Conservation (phyloP, 2,888 invertebrate genomes). For the Rotaria macrura region DNA sequence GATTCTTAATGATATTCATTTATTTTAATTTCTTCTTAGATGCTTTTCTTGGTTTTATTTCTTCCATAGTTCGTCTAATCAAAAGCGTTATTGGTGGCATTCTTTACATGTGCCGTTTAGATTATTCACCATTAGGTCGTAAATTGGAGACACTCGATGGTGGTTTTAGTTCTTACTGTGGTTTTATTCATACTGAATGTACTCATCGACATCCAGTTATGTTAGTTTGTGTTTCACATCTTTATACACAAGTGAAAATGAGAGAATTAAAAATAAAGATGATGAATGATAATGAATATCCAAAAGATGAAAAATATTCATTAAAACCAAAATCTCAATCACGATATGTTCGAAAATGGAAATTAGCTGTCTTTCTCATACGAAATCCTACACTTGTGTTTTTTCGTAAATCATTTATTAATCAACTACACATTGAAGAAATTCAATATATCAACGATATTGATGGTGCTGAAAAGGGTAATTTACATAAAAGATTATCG, state of each 20-base stretch:
- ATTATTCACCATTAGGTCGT: background rate
- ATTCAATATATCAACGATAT: background rate
- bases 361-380: background rate
- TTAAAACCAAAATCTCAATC: background rate
- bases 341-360: slow-evolving; percentile 9
- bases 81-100: background rate
- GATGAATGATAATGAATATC: background rate
- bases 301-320: background rate
- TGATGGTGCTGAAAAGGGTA: background rate
- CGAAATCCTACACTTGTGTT: background rate
- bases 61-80: background rate
- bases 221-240: background rate
- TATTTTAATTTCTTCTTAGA: slow-evolving; percentile 1
- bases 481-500: background rate
- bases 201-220: background rate
- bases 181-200: slow-evolving; percentile 6
- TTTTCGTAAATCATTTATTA: background rate
- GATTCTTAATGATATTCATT: background rate
- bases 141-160: background rate
- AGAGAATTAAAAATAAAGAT: background rate
- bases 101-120: background rate
- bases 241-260: background rate
- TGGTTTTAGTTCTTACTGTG: background rate
- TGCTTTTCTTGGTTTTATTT: slow-evolving; percentile 18
- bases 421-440: background rate